phyloP scores from a whole-genome alignment of 2,888 invertebrate species.

The Cylloceria caligata region DNA sequence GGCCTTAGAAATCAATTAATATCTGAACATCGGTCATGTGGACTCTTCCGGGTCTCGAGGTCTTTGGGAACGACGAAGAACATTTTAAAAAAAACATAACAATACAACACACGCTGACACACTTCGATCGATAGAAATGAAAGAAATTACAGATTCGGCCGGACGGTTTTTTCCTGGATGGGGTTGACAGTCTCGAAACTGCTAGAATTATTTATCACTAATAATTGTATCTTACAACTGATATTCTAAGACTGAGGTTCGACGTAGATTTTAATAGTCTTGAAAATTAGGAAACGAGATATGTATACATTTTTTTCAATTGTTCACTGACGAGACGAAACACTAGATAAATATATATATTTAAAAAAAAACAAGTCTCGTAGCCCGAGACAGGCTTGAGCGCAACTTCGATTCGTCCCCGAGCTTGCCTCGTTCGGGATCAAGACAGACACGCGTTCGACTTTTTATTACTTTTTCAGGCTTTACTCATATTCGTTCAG shows the following conservation, averaged over 20 bases:
- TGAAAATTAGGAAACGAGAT: slow-evolving; percentile 11
- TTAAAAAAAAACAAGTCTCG: slow-evolving; percentile 63
- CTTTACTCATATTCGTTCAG: slow-evolving; percentile 4
- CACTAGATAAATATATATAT: slow-evolving; percentile 47
- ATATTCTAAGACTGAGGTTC: slow-evolving; percentile 54
- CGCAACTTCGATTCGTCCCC: slow-evolving; percentile 4
- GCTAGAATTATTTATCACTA: slow-evolving; percentile 30
- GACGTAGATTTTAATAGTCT: slow-evolving; percentile 55
- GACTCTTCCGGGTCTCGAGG: slow-evolving; percentile 75
- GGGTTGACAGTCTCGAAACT: slow-evolving; percentile 71
- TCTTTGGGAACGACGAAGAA: slow-evolving; percentile 61
- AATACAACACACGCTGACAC: slow-evolving; percentile 51
- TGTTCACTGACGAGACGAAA: not conserved
- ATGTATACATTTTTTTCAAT: slow-evolving; percentile 17
- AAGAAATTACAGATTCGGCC: slow-evolving; percentile 56
- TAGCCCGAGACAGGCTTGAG: slow-evolving; percentile 60
- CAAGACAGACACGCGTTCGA: slow-evolving; percentile 61
- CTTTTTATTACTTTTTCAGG: slow-evolving; percentile 67
- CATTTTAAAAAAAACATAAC: slow-evolving; percentile 28
- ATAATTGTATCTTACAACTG: not conserved
- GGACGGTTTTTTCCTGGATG: slow-evolving; percentile 71
- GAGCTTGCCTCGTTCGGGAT: slow-evolving; percentile 52
- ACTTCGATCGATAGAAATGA: slow-evolving; percentile 43
- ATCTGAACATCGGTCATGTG: slow-evolving; percentile 79
- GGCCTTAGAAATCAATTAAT: slow-evolving; percentile 84